These are phyloP conservation scores for Conus betulinus DNA, from an alignment of 1,140 invertebrate genomes.

Conservation along the genomic window DNA sequence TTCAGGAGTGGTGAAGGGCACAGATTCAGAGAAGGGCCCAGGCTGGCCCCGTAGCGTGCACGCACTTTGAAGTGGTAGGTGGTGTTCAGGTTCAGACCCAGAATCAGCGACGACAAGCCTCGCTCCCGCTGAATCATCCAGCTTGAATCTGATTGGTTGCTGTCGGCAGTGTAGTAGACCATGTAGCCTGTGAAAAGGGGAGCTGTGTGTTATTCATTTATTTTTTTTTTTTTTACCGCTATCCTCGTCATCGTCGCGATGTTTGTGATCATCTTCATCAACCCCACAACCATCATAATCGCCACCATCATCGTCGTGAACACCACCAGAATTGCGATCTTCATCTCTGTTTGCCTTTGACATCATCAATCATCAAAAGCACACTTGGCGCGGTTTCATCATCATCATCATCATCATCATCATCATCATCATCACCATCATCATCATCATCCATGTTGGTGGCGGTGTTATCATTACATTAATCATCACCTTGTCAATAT, in stretches of 20 bases:
- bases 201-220: no score
- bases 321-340: background rate
- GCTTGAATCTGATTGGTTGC: slow-evolving; percentile 11
- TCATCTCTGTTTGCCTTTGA: background rate
- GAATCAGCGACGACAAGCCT: slow-evolving; percentile 35
- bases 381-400: no score
- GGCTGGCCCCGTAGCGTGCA: slow-evolving; percentile 13
- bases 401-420: no score
- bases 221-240: slow-evolving; percentile 27
- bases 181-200: slow-evolving; percentile 32
- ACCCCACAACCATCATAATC: slow-evolving; percentile 41
- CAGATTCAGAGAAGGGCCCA: slow-evolving; percentile 20
- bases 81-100: slow-evolving; percentile 34
- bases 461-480: no score
- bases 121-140: slow-evolving; percentile 35
- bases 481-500: no score
- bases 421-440: no score
- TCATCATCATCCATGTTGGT: no score
- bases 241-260: slow-evolving; percentile 27
- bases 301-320: slow-evolving; percentile 44
- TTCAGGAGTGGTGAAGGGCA: slow-evolving; percentile 21
- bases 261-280: slow-evolving; percentile 37
- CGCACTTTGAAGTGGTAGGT: slow-evolving; percentile 43
- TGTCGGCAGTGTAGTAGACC: slow-evolving; percentile 25
- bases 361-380: no score